A percentile compares a stretch with the other conserved stretches of the same genome.
Evolutionary conservation across 1,140 invertebrate genomes (phyloP).

Genomic region (Macrobrachium nipponense): DNA sequence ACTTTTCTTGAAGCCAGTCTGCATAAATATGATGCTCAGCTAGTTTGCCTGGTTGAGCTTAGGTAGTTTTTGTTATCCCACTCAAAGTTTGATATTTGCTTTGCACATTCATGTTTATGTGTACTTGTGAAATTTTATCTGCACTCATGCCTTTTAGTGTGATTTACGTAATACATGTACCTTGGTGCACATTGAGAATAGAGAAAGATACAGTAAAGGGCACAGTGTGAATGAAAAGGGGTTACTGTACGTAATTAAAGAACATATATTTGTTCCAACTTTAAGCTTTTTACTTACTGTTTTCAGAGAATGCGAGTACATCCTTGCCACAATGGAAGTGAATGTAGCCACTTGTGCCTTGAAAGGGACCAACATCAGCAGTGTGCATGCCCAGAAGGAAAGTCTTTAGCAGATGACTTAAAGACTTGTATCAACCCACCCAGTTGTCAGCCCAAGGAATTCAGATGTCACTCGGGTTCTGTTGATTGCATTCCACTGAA

Average conservation of each 20-base stretch:
- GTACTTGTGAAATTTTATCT: too few relatives aligned
- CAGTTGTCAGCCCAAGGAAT: slow-evolving; percentile 81
- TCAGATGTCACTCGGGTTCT: slow-evolving; percentile 76
- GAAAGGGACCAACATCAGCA: slow-evolving; percentile 65
- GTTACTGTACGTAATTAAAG: background rate
- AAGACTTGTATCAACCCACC: slow-evolving; percentile 79
- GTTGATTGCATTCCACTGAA: slow-evolving; percentile 80
- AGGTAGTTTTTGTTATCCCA: too few relatives aligned
- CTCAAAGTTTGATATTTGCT: too few relatives aligned
- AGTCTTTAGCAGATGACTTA: slow-evolving; percentile 78
- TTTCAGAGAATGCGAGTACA: slow-evolving; percentile 31
- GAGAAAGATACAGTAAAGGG: background rate
- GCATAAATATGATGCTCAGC: too few relatives aligned
- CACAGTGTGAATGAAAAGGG: background rate
- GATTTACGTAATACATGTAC: background rate
- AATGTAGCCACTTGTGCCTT: slow-evolving; percentile 81
- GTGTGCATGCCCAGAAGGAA: slow-evolving; percentile 83
- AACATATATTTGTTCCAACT: background rate
- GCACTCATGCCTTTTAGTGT: too few relatives aligned
- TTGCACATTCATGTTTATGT: too few relatives aligned
- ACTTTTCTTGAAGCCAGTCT: too few relatives aligned
- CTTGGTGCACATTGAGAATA: background rate
- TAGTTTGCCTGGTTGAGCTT: too few relatives aligned
- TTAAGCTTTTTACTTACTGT: background rate
- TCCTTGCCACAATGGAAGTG: slow-evolving; percentile 60